Conservation (phyloP, 2,888 invertebrate genomes). For the Acronicta leporina region DNA sequence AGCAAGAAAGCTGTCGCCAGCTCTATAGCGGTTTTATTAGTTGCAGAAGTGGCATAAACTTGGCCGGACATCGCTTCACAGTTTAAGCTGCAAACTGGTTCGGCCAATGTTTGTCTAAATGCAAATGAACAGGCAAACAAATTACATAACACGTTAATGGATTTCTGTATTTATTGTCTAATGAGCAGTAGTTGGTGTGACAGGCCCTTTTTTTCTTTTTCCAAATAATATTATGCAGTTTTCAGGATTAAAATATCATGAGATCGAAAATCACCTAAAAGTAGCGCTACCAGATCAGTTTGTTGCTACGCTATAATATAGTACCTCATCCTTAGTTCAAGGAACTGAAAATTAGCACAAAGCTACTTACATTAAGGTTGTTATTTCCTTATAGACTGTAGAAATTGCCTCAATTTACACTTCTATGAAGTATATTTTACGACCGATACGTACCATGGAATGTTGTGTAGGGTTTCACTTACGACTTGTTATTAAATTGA, state of each 20-base stretch:
- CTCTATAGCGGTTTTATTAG: conserved; percentile 31
- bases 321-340: too few relatives aligned
- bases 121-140: conserved; percentile 24
- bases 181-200: conserved; percentile 1
- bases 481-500: conserved; percentile 38
- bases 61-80: not conserved
- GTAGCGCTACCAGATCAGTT: too few relatives aligned
- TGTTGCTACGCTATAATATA: too few relatives aligned
- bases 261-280: too few relatives aligned
- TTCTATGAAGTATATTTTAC: conserved; percentile 12
- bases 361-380: not conserved
- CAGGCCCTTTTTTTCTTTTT: not conserved
- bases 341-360: too few relatives aligned
- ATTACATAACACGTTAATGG: conserved; percentile 7
- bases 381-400: conserved; percentile 18
- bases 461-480: conserved; percentile 31
- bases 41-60: conserved; percentile 28
- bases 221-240: too few relatives aligned
- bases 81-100: conserved; percentile 20
- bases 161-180: not conserved
- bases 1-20: conserved; percentile 33
- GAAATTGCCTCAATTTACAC: conserved; percentile 10
- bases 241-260: too few relatives aligned
- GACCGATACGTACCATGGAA: conserved; percentile 26
- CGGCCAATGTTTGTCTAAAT: conserved; percentile 18